Percentiles rank a stretch among this genome's conserved stretches.
These are phyloP conservation scores for Bellardia bayeri DNA, from an alignment of 2,888 invertebrate species.

Conservation along the genomic window DNA sequence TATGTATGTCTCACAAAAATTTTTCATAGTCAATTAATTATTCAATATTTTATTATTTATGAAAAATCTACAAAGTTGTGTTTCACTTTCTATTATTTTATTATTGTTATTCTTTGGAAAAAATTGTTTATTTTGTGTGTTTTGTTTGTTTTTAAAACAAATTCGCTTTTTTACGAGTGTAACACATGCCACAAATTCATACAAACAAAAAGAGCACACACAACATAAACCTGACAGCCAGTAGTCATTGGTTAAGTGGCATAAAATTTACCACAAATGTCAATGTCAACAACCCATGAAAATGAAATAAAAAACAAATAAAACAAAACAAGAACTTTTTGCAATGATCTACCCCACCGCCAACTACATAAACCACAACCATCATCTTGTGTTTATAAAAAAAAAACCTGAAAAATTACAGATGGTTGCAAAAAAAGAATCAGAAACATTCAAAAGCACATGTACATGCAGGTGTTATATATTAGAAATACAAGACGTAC, in stretches of 20 bases:
- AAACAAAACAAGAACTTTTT: constrained; percentile 20
- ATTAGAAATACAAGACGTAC: background rate
- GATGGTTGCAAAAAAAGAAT: constrained; percentile 23
- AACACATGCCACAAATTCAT: background rate
- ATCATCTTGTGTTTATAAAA: background rate
- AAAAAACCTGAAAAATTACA: constrained; percentile 20
- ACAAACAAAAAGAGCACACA: constrained; percentile 3
- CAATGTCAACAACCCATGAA: constrained; percentile 71
- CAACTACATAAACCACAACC: background rate
- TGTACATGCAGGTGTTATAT: constrained; percentile 19
- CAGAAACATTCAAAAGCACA: background rate
- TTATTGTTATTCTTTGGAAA: background rate
- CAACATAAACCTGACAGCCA: constrained; percentile 32
- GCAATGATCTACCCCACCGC: constrained; percentile 9
- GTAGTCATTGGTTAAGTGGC: constrained; percentile 59
- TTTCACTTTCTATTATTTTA: too few relatives aligned
- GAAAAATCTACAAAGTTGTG: too few relatives aligned
- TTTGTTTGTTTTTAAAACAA: background rate
- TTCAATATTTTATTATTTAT: too few relatives aligned
- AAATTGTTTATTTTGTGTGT: background rate
- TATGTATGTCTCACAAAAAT: too few relatives aligned
- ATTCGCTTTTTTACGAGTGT: constrained; percentile 10
- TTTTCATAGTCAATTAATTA: too few relatives aligned
- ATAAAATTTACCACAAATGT: constrained; percentile 71
- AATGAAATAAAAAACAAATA: constrained; percentile 10